Percentiles rank a stretch among this genome's conserved stretches.
Conservation (phyloP, 2,888 invertebrate species). For the Caenorhabditis sulstoni region DNA sequence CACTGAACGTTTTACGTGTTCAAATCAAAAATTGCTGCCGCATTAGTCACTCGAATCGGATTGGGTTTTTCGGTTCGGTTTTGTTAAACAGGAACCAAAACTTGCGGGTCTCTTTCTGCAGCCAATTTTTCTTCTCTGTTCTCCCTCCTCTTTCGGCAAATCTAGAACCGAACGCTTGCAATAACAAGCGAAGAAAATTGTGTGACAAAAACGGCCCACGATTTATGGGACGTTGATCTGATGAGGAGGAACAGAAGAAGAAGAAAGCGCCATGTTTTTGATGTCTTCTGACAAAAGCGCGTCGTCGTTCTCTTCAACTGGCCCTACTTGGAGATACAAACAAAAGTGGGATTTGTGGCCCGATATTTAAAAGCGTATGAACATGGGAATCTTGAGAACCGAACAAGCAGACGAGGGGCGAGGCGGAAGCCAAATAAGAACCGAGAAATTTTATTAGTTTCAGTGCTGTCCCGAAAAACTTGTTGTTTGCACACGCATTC, state of each 20-base stretch:
- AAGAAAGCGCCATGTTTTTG: conserved; percentile 17
- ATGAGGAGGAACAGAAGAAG: conserved; percentile 9
- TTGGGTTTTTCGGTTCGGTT: background rate
- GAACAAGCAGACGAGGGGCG: background rate
- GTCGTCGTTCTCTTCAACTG: conserved; percentile 2
- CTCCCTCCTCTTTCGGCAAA: too few species aligned
- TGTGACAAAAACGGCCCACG: conserved; percentile 34
- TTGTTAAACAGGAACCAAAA: conserved; percentile 14
- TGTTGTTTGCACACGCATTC: conserved; percentile 35
- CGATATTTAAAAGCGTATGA: background rate
- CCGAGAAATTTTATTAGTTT: conserved; percentile 43
- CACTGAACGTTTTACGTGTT: conserved; percentile 29
- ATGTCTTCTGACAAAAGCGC: conserved; percentile 14
- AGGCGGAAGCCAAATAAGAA: conserved; percentile 13
- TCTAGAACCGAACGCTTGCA: conserved; percentile 26
- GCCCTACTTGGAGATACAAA: conserved; percentile 19
- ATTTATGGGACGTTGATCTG: conserved; percentile 44
- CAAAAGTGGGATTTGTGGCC: conserved; percentile 21
- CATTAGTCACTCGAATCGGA: conserved; percentile 42
- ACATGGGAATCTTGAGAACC: background rate
- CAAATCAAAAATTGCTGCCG: conserved; percentile 26
- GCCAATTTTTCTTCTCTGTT: conserved; percentile 2
- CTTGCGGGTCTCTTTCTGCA: background rate
- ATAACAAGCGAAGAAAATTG: conserved; percentile 31
- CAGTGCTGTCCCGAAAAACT: conserved; percentile 21